These are phyloP conservation scores for Pelobates fuscus DNA, from an alignment of 2,113 vertebrate species.

Conservation along the genomic window DNA sequence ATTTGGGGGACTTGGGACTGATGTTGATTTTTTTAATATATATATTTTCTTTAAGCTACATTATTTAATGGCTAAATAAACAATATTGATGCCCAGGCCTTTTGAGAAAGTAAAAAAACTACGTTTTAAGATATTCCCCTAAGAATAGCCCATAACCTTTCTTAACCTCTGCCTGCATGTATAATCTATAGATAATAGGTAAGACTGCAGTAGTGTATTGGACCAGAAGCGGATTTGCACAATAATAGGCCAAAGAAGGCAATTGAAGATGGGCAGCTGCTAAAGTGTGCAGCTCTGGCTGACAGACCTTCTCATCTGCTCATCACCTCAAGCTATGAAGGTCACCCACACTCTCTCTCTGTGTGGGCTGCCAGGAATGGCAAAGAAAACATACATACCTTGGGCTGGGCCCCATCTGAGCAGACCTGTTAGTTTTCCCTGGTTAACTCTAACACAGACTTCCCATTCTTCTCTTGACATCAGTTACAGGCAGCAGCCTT, in stretches of 20 bases:
- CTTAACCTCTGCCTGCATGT: slow-evolving; percentile 13
- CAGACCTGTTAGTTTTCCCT: slow-evolving; percentile 65
- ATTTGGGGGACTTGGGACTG: no score
- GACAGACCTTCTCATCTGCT: slow-evolving; percentile 70
- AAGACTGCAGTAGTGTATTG: slow-evolving; percentile 23
- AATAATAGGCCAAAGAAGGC: slow-evolving; percentile 41
- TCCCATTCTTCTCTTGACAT: slow-evolving; percentile 64
- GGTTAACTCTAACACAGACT: slow-evolving; percentile 70
- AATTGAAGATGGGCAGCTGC: slow-evolving; percentile 59
- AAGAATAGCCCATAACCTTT: slow-evolving; percentile 12
- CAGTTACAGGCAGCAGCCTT: slow-evolving; percentile 40
- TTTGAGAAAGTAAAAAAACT: no score
- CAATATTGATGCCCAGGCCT: no score
- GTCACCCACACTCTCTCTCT: slow-evolving; percentile 61
- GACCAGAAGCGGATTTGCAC: slow-evolving; percentile 32
- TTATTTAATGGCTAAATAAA: no score
- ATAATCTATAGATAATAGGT: slow-evolving; percentile 36
- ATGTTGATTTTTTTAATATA: no score
- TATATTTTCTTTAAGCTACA: no score
- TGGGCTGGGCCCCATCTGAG: slow-evolving; percentile 73
- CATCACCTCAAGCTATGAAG: slow-evolving; percentile 78
- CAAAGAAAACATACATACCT: slow-evolving; percentile 74
- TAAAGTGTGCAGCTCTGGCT: slow-evolving; percentile 65
- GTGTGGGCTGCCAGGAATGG: slow-evolving; percentile 79
- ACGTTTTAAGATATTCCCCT: no score